Base-by-base conservation (phyloP, 2,797 vertebrate species). In the Phataginus tricuspis region DNA sequence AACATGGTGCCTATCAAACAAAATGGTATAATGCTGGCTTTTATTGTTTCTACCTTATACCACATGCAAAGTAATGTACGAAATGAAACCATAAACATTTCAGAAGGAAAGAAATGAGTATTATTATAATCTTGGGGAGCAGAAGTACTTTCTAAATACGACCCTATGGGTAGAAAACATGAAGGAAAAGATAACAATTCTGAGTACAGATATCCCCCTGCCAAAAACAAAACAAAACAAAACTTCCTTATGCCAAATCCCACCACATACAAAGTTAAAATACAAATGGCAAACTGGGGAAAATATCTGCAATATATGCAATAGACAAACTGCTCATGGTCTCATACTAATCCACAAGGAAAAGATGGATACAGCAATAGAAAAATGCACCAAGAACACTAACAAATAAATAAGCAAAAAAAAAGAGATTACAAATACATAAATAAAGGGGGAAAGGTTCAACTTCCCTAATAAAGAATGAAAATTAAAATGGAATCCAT, bases 331-430 rank as follows among this genome's bases (percentile, higher is more conserved):
- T 2, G 57, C 71, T 74, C 86, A 92, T 75, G 66, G 15, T 63
- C 63, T 74, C 49, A 93, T 90, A 77, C 39, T 71, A 45, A 53
- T 69, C 25, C 34, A 69, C 14, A 59, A 72, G 42, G 74, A 83
- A 61, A 34, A 84, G 37, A 29, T 63, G 13, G 63, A 64, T 49
- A 82, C 2, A 59, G 31, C 42, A 82, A 80, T 23, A 91, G 79
- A 90, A 96, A 95, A 91, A 80, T 63, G 61, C 21, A 63, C 42
- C 27, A 93, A 83, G 84, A 86, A 90, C n/a, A 57, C 85, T 80
- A 79, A 37, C 34, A 72, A 86, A 78, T 71, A 89, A 90, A 91
- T 18, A 68, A 75, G 34, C 23, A 34, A 84, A 80, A 34, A 84
- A 80, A 63, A 75, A 86, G 13, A 83, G 9, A 61, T 53, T 72